Percentiles rank a stretch among this genome's conserved stretches.
Evolutionary conservation across 2,797 vertebrate genomes (phyloP).

Genomic region (Sardinella longiceps): DNA sequence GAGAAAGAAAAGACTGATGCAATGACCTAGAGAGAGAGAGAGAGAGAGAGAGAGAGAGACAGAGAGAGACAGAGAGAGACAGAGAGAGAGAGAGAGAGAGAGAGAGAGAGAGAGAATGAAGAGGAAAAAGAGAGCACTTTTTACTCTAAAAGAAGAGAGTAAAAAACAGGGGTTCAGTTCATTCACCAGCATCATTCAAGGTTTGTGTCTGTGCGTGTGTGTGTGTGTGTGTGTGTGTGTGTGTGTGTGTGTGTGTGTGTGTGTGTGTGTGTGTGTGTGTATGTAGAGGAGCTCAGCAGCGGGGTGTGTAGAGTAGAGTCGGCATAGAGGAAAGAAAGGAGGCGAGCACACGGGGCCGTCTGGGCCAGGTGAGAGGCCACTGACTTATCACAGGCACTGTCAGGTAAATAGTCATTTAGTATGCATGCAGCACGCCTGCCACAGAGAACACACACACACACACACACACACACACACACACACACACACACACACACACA

Average conservation of each 20-base stretch:
- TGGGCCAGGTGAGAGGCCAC: conserved; percentile 62
- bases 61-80: conserved; percentile 58
- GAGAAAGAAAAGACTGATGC: conserved; percentile 38
- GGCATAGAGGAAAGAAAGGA: conserved; percentile 67
- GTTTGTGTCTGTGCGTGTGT: not conserved
- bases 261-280: not conserved
- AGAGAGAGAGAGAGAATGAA: conserved; percentile 61
- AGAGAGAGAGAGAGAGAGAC: conserved; percentile 42
- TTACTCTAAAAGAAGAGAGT: not conserved
- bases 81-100: conserved; percentile 64
- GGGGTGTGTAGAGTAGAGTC: no score
- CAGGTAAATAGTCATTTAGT: conserved; percentile 92
- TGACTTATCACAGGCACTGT: conserved; percentile 85
- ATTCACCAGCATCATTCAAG: not conserved
- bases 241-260: not conserved
- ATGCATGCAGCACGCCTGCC: conserved; percentile 87
- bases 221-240: not conserved
- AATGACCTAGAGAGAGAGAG: conserved; percentile 41
- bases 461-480: conserved; percentile 17
- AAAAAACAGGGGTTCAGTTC: not conserved
- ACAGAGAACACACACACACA: conserved; percentile 70
- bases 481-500: not conserved
- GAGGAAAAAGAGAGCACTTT: not conserved
- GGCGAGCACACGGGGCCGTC: conserved; percentile 56
- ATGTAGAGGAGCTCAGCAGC: no score